Base-by-base conservation (phyloP, 2,113 vertebrate species). In the Hymenochirus boettgeri region DNA sequence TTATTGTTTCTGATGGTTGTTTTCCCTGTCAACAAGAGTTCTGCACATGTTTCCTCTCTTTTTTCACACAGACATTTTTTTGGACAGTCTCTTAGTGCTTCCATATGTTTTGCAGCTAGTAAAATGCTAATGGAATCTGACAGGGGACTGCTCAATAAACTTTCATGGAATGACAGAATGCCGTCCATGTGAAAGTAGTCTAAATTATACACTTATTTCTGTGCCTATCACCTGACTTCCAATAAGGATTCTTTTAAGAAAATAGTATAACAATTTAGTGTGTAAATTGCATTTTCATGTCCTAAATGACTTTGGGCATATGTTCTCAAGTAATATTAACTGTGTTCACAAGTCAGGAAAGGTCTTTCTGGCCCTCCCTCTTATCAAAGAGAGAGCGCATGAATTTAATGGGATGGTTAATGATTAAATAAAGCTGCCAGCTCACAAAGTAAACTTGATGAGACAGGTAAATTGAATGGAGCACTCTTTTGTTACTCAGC, bases 351-450 rank as follows among this genome's bases (percentile, higher is more conserved):
- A 12, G 27, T 57, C 25, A 37, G 61, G 55, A 66, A 73, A 1
- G 26, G 58, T 42, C n/a, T 42, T 74, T 72, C 61, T 67, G 21
- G 57, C 45, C 42, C 11, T 42, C 27, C 27, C 67, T 61, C 59
- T 39, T 62, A 70, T 65, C 64, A 53, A 39, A 70, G 31, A 77
- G 77, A 78, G 76, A 69, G 73, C 85, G 75, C 73, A 77, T 74
- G 76, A 61, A 54, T 80, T 77, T 80, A 77, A 76, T 78, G 39
- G 25, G 56, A 50, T 0, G n/a, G 82, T 88, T 89, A 89, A 89
- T 87, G 45, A 89, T 90, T 88, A 66, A 4, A 80, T 70, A 77
- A 64, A 72, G 59, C 48, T 64, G 70, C 67, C 56, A 31, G 5
- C 51, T 65, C 61, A 17, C 29, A 63, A 69, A 71, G 62, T n/a